Base-by-base conservation (phyloP, 2,113 vertebrate species). In the Trichomycterus rosablanca region DNA sequence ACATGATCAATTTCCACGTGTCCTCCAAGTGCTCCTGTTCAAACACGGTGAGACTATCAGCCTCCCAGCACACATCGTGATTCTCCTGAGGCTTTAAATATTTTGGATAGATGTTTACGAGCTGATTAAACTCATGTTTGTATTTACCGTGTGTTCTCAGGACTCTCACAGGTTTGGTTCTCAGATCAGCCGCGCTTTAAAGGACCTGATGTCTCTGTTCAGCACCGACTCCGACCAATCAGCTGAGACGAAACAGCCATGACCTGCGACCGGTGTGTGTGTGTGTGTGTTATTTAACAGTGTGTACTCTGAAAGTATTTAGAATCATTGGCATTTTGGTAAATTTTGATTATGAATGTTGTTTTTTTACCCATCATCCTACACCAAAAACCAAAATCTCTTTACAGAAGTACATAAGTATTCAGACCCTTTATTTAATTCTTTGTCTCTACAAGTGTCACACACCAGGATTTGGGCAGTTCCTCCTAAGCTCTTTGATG, bases 1-100 rank as follows among this genome's bases (percentile, higher is more conserved):
- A 90, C 30, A 80, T 82, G 63, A 85, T 95, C 74, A 93, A 88
- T 79, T 95, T 92, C 71, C 93, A 94, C 16, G 84, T 95, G 69
- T 92, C 92, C 3, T 88, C 86, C 82, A 93, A 90, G 66, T 55
- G 85, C 45, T 93, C 91, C 67, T 87, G 87, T 75, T 49, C 57
- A n/a, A 81, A 88, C 44, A 93, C 92, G 30, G 92, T 94, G 35
- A 82, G 85, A 78, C 32, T 19, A 9, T 7, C 35, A 3, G 35
- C 9, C 3, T 39, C 9, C 3, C 12, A 12, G 35, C 35, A 39
- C 35, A n/a, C n/a, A n/a, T n/a, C n/a, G n/a, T n/a, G n/a, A n/a
- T n/a, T n/a, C n/a, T n/a, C n/a, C n/a, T n/a, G n/a, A n/a, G n/a
- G n/a, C n/a, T n/a, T n/a, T n/a, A n/a, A n/a, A n/a, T n/a, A n/a